These are phyloP conservation scores for Steinernema hermaphroditum DNA, from an alignment of 2,888 invertebrate species.

Conservation along the genomic window DNA sequence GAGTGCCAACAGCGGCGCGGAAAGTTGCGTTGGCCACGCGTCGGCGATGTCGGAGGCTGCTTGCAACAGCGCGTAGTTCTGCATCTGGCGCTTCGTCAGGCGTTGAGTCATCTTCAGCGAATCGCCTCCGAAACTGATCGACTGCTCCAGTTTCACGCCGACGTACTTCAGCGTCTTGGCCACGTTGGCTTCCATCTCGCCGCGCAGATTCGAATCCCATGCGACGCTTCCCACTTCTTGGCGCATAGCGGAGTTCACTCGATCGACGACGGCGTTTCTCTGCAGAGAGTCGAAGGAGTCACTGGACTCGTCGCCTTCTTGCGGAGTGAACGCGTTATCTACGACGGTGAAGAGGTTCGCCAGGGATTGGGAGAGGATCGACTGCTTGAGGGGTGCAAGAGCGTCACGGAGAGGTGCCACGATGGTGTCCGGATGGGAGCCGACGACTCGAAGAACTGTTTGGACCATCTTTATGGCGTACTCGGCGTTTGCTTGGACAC, in stretches of 20 bases:
- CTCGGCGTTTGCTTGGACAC: constrained; percentile 43
- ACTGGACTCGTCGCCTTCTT: constrained; percentile 32
- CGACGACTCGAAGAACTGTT: constrained; percentile 43
- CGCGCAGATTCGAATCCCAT: constrained; percentile 56
- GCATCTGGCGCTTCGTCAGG: constrained; percentile 35
- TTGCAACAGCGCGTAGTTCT: constrained; percentile 28
- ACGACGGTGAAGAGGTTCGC: constrained; percentile 82
- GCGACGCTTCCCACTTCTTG: constrained; percentile 57
- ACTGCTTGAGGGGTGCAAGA: constrained; percentile 56
- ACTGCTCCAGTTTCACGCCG: constrained; percentile 43
- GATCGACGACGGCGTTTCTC: constrained; percentile 11
- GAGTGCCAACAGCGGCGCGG: constrained; percentile 36
- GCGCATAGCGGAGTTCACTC: constrained; percentile 53
- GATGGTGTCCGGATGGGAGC: constrained; percentile 39
- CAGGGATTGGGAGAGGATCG: constrained; percentile 72
- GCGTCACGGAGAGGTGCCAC: constrained; percentile 52
- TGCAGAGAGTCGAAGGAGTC: constrained; percentile 20
- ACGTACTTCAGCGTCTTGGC: constrained; percentile 44
- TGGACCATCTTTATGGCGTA: constrained; percentile 49
- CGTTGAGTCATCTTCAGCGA: constrained; percentile 24
- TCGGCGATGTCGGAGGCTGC: constrained; percentile 27
- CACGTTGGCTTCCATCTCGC: constrained; percentile 49
- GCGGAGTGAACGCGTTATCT: constrained; percentile 72
- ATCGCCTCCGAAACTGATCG: not conserved
- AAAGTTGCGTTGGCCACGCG: constrained; percentile 19